Conservation (phyloP, 1,140 invertebrate genomes). For the Tribolium castaneum region DNA sequence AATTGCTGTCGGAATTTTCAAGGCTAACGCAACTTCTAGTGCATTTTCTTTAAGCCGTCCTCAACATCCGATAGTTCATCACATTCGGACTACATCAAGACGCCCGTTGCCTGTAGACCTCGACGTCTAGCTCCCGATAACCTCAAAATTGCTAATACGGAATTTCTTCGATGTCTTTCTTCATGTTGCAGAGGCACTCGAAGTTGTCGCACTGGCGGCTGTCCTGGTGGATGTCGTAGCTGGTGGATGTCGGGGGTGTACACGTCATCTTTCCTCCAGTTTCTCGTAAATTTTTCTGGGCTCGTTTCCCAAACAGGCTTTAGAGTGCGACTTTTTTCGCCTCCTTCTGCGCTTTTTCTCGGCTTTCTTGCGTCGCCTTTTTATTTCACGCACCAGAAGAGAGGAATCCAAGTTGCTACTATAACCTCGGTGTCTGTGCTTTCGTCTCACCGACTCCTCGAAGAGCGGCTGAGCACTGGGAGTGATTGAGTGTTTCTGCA, state of each 20-base stretch:
- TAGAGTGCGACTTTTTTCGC: conserved; percentile 35
- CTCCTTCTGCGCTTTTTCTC: conserved; percentile 3
- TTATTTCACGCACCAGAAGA: not conserved
- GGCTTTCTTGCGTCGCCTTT: not conserved
- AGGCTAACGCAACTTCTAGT: too few relatives aligned
- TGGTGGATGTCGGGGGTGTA: not conserved
- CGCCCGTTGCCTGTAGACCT: too few relatives aligned
- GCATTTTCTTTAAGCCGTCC: too few relatives aligned
- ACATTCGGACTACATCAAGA: too few relatives aligned
- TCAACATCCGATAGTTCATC: too few relatives aligned
- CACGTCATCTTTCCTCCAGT: not conserved
- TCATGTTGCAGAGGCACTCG: conserved; percentile 42
- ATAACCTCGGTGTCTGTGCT: not conserved
- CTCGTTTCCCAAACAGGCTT: not conserved
- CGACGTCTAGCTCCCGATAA: too few relatives aligned
- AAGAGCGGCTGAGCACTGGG: not conserved
- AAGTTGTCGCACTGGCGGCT: conserved; percentile 38
- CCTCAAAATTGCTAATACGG: too few relatives aligned
- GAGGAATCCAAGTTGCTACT: conserved; percentile 3
- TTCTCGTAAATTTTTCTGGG: not conserved
- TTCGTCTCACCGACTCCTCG: not conserved
- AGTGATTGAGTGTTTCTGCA: conserved; percentile 12
- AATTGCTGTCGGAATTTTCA: too few relatives aligned
- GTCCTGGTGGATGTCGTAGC: not conserved
- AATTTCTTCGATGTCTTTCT: conserved; percentile 29